These are phyloP conservation scores for Diprion similis DNA, from an alignment of 1,140 invertebrate species.

Conservation along the genomic window DNA sequence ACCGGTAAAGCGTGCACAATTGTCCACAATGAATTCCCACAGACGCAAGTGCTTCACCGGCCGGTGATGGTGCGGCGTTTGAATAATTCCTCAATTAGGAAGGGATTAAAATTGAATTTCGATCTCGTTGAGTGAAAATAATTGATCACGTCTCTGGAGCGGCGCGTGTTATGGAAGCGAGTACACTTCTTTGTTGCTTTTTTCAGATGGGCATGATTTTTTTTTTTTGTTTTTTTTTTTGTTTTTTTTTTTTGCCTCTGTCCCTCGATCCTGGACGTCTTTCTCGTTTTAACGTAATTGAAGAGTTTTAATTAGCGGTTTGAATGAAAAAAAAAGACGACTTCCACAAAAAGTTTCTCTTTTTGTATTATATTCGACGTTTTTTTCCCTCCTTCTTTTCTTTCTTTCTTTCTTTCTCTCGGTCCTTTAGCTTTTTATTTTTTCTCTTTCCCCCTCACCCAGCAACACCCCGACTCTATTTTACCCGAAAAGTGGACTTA, in stretches of 20 bases:
- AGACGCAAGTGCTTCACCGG: constrained; percentile 10
- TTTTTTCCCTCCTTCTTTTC: background rate
- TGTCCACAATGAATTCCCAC: constrained; percentile 20
- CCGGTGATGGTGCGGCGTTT: constrained; percentile 6
- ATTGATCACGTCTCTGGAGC: background rate
- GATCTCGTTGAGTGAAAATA: constrained; percentile 1
- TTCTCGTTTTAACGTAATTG: no score
- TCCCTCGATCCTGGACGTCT: no score
- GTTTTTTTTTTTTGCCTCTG: no score
- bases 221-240: background rate
- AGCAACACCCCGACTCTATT: background rate
- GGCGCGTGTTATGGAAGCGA: background rate
- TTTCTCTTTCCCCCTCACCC: background rate
- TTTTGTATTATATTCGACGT: background rate
- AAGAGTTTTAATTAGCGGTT: background rate
- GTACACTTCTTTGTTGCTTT: background rate
- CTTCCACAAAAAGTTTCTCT: no score
- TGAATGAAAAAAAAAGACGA: background rate
- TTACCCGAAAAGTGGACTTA: constrained; percentile 5
- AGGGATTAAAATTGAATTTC: constrained; percentile 27
- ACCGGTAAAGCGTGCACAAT: constrained; percentile 18
- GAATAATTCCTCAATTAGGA: constrained; percentile 39
- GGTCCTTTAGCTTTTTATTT: background rate
- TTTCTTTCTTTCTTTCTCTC: no score
- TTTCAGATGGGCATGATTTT: background rate